Evolutionary conservation across 2,797 vertebrate genomes (phyloP).

Genomic region (Anguilla obscura): DNA sequence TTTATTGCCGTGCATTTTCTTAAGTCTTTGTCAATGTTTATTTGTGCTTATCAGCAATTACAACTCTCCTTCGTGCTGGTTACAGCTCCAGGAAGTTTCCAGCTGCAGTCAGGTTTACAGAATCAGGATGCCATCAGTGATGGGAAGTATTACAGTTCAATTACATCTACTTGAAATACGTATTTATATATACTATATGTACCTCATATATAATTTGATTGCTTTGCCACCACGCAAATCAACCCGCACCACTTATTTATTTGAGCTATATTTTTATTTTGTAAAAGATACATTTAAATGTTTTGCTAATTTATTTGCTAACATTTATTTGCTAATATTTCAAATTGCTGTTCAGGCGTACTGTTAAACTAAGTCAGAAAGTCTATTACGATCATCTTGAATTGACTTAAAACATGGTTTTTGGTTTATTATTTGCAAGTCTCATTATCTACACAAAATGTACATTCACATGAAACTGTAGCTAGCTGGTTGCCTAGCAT

Average conservation of each 20-base stretch:
- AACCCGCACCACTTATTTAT: background rate
- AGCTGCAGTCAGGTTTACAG: background rate
- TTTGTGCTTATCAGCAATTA: conserved; percentile 11
- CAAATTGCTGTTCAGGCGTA: too few relatives aligned
- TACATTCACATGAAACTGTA: too few relatives aligned
- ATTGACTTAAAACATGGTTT: background rate
- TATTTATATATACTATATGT: background rate
- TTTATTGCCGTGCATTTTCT: background rate
- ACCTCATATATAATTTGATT: too few relatives aligned
- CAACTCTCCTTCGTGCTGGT: background rate
- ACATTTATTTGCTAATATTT: too few relatives aligned
- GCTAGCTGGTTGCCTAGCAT: too few relatives aligned
- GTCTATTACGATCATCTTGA: background rate
- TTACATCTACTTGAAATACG: background rate
- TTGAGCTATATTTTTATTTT: background rate
- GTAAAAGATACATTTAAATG: background rate
- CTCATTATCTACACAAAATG: too few relatives aligned
- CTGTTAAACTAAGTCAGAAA: background rate
- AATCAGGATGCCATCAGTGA: background rate
- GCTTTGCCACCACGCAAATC: background rate
- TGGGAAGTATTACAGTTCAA: background rate
- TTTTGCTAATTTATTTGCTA: too few relatives aligned
- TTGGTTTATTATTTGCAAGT: too few relatives aligned
- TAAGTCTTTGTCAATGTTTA: background rate
- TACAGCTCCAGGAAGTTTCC: background rate